Conservation (phyloP, 1,140 invertebrate species). For the Drosophila setifemur region DNA sequence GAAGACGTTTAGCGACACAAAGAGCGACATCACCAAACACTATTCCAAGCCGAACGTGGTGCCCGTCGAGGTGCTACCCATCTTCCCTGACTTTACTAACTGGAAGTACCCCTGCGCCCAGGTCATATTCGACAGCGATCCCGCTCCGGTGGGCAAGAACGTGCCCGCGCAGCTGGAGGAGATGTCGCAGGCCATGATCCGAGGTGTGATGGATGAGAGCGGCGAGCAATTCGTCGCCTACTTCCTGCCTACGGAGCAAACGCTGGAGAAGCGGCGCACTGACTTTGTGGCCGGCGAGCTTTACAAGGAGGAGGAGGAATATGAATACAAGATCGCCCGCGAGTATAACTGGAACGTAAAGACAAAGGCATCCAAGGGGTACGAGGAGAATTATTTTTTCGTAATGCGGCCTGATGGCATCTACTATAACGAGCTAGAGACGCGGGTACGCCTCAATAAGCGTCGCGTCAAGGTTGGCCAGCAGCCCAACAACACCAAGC, state of each 20-base stretch:
- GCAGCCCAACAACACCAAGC: slow-evolving; percentile 85
- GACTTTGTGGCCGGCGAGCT: slow-evolving; percentile 91
- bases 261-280: slow-evolving; percentile 92
- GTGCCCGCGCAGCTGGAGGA: slow-evolving; percentile 95
- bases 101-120: slow-evolving; percentile 99
- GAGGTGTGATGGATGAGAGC: slow-evolving; percentile 98
- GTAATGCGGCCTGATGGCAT: slow-evolving; percentile 95
- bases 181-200: slow-evolving; percentile 99
- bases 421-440: slow-evolving; percentile 99
- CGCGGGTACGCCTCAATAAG: slow-evolving; percentile 95
- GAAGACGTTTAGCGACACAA: slow-evolving; percentile 97
- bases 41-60: slow-evolving; percentile 97
- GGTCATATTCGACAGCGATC: slow-evolving; percentile 99
- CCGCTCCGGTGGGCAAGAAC: slow-evolving; percentile 91
- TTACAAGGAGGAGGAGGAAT: slow-evolving; percentile 95
- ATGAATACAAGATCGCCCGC: slow-evolving; percentile 97
- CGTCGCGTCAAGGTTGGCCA: slow-evolving; percentile 90
- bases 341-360: slow-evolving; percentile 99
- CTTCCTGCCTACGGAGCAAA: slow-evolving; percentile 97
- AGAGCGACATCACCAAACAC: slow-evolving; percentile 93
- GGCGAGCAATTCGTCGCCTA: slow-evolving; percentile 99
- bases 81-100: slow-evolving; percentile 97
- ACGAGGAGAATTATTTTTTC: slow-evolving; percentile 99
- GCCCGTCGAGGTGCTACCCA: slow-evolving; percentile 93
- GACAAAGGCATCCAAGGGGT: slow-evolving; percentile 98